phyloP scores from a whole-genome alignment of 2,113 vertebrate genomes.

The Ceuthmochares aereus region DNA sequence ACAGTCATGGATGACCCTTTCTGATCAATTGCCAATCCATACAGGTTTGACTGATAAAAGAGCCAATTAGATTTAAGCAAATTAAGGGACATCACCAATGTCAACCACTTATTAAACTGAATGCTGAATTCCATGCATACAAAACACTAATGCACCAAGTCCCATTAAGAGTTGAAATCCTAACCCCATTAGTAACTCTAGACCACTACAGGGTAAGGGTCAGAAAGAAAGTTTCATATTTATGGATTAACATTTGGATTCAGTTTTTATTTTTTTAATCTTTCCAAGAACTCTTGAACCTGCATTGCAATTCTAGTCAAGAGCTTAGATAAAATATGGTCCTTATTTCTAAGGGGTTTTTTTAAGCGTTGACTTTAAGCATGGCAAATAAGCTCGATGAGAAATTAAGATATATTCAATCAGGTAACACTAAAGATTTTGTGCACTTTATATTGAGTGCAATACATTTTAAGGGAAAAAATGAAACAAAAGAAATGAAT shows the following conservation, averaged over 20 bases:
- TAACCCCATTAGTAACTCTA: constrained; percentile 83
- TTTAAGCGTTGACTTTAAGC: background rate
- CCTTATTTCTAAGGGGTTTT: constrained; percentile 37
- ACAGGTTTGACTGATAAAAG: constrained; percentile 89
- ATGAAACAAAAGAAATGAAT: background rate
- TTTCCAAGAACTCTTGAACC: constrained; percentile 79
- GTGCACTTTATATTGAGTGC: background rate
- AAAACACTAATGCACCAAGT: constrained; percentile 79
- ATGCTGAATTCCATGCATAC: constrained; percentile 81
- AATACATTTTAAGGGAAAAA: background rate
- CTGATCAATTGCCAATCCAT: constrained; percentile 89
- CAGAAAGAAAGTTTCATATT: constrained; percentile 79
- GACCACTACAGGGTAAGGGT: constrained; percentile 71
- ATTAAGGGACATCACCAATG: constrained; percentile 88
- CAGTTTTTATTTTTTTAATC: constrained; percentile 72
- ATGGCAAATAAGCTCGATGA: background rate
- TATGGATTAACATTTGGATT: constrained; percentile 81
- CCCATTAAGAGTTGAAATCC: constrained; percentile 81
- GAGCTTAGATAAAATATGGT: constrained; percentile 57
- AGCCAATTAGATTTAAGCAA: constrained; percentile 89
- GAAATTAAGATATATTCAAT: background rate
- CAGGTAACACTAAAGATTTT: background rate
- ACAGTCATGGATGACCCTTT: constrained; percentile 84
- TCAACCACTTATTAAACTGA: constrained; percentile 84
- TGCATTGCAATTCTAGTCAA: constrained; percentile 56